Evolutionary conservation across 2,113 vertebrate genomes (phyloP).

Genomic region (Alouatta palliata): DNA sequence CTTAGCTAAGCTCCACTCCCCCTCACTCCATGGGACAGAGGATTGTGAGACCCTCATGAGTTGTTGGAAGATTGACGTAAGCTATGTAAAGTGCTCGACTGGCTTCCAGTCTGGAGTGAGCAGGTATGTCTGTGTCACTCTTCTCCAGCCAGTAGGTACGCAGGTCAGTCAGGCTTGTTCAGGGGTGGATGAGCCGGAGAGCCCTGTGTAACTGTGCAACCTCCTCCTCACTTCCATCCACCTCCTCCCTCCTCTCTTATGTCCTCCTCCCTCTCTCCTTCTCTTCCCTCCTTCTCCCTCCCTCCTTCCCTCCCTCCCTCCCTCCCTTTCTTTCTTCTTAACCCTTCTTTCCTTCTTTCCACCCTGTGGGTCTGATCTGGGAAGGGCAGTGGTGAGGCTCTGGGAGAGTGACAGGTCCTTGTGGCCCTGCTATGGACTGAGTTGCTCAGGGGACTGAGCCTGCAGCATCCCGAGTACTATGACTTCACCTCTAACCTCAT

Average conservation of each 20-base stretch:
- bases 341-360: not conserved
- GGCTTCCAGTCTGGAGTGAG: not conserved
- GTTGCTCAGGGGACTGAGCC: not conserved
- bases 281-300: too few relatives aligned
- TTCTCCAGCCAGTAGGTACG: too few relatives aligned
- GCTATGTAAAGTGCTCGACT: too few relatives aligned
- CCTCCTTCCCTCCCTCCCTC: not conserved
- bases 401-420: too few relatives aligned
- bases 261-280: not conserved
- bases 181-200: not conserved
- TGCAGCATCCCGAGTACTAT: not conserved
- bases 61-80: not conserved
- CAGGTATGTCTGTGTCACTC: too few relatives aligned
- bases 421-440: not conserved
- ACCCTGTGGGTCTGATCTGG: not conserved
- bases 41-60: too few relatives aligned
- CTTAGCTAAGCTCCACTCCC: rapidly evolving
- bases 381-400: not conserved
- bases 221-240: not conserved
- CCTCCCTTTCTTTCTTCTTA: not conserved
- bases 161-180: not conserved
- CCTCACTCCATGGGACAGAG: not conserved
- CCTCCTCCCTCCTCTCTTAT: too few relatives aligned
- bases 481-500: too few relatives aligned
- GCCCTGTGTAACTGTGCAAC: not conserved